phyloP scores from a whole-genome alignment of 1,140 invertebrate genomes.

The Lepidurus couesii region DNA sequence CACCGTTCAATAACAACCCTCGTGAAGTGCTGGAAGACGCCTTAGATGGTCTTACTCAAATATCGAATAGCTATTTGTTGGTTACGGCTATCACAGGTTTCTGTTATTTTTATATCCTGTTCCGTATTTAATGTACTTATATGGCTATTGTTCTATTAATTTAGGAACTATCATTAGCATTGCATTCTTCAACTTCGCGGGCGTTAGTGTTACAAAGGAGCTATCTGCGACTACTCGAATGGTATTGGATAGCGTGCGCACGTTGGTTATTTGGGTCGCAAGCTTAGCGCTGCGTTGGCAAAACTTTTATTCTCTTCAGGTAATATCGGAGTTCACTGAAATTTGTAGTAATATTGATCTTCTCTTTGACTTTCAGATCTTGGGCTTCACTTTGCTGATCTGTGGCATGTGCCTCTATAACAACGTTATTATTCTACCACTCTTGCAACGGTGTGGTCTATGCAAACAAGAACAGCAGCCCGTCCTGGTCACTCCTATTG shows the following conservation, averaged over 20 bases:
- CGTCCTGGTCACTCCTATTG: not conserved
- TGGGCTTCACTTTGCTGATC: slow-evolving; percentile 66
- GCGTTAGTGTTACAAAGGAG: slow-evolving; percentile 92
- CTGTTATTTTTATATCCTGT: slow-evolving; percentile 34
- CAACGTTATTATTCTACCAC: slow-evolving; percentile 46
- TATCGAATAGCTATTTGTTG: slow-evolving; percentile 60
- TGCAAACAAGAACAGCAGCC: slow-evolving; percentile 3
- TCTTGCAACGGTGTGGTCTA: not conserved
- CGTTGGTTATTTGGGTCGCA: slow-evolving; percentile 81
- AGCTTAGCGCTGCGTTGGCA: slow-evolving; percentile 71
- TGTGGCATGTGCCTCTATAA: slow-evolving; percentile 74
- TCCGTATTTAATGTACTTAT: not conserved
- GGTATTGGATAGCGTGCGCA: slow-evolving; percentile 84
- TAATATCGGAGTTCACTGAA: slow-evolving; percentile 40
- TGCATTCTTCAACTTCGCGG: slow-evolving; percentile 94
- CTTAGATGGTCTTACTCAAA: slow-evolving; percentile 74
- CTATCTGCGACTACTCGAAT: slow-evolving; percentile 85
- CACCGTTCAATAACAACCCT: slow-evolving; percentile 70
- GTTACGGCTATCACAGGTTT: slow-evolving; percentile 61
- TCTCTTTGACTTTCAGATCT: slow-evolving; percentile 47
- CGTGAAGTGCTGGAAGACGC: slow-evolving; percentile 76
- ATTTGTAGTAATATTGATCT: not conserved
- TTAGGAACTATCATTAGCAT: slow-evolving; percentile 82
- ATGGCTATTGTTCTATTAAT: slow-evolving; percentile 37
- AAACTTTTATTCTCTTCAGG: slow-evolving; percentile 70